Evolutionary conservation across 1,140 invertebrate species (phyloP).

Genomic region (Cyrtorhinus lividipennis): DNA sequence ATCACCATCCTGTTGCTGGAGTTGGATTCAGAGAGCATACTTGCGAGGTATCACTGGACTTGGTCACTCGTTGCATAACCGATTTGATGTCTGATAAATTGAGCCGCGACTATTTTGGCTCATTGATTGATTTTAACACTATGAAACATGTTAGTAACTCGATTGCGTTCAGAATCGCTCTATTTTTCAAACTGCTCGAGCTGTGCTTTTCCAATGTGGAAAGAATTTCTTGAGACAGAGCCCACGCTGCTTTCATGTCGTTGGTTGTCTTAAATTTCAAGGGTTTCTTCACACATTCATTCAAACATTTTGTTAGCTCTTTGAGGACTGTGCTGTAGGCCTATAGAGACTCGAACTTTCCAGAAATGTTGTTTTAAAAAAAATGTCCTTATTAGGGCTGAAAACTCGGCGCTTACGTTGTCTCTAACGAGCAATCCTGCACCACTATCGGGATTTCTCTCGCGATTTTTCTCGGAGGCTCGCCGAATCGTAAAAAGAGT

Average conservation of each 20-base stretch:
- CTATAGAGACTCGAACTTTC: neutral
- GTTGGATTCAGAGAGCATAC: neutral
- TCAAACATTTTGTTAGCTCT: neutral
- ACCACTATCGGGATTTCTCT: too few species aligned
- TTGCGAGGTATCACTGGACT: neutral
- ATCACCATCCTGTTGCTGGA: conserved; percentile 1
- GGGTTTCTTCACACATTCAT: neutral
- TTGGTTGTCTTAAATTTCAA: neutral
- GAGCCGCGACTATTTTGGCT: neutral
- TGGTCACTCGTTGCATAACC: neutral
- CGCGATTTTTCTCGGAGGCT: conserved; percentile 10
- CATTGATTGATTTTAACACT: neutral
- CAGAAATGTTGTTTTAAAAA: conserved; percentile 3
- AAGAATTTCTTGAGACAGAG: neutral
- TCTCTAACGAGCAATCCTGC: neutral
- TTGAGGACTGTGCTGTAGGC: neutral
- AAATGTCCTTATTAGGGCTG: neutral
- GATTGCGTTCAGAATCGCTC: neutral
- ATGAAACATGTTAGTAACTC: conserved; percentile 2
- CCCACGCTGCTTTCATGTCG: conserved; percentile 6
- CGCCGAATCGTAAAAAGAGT: conserved; percentile 20
- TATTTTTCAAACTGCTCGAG: neutral
- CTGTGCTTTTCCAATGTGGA: neutral
- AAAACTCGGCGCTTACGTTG: neutral
- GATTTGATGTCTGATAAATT: conserved; percentile 1